These are phyloP conservation scores for Eunapius fragilis DNA, from an alignment of 37 sponge, comb jelly and placozoan genomes.

Conservation along the genomic window DNA sequence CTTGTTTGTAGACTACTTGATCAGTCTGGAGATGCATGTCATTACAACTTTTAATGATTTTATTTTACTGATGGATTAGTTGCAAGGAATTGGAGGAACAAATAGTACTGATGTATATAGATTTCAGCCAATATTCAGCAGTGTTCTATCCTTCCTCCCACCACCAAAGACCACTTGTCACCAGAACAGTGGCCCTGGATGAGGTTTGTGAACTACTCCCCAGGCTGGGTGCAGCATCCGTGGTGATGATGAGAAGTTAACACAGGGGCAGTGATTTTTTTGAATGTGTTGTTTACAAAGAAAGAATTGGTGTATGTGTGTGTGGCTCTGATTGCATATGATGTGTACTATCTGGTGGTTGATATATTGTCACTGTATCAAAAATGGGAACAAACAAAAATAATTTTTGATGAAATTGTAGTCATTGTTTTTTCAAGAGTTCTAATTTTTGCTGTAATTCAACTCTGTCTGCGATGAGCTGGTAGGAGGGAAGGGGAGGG, in stretches of 20 bases:
- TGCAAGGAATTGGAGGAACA: no score
- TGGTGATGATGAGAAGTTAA: neutral
- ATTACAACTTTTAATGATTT: no score
- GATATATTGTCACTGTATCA: neutral
- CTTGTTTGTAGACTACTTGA: no score
- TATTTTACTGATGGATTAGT: no score
- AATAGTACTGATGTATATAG: no score
- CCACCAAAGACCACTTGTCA: conserved; percentile 32
- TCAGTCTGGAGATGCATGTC: no score
- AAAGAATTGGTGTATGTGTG: no score
- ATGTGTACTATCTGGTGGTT: neutral
- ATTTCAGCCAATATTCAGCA: no score
- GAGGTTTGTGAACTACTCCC: conserved; percentile 53
- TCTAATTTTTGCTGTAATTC: neutral
- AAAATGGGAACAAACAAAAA: neutral
- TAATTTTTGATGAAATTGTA: neutral
- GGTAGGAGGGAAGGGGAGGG: neutral
- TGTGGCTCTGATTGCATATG: no score
- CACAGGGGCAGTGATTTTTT: neutral
- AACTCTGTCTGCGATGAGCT: neutral
- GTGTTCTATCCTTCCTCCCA: no score
- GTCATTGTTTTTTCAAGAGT: neutral
- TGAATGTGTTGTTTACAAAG: neutral
- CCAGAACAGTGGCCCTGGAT: conserved; percentile 34
- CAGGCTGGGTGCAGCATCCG: conserved; percentile 22